These are phyloP conservation scores for Uria aalge DNA, from an alignment of 2,113 vertebrate genomes.

Conservation along the genomic window DNA sequence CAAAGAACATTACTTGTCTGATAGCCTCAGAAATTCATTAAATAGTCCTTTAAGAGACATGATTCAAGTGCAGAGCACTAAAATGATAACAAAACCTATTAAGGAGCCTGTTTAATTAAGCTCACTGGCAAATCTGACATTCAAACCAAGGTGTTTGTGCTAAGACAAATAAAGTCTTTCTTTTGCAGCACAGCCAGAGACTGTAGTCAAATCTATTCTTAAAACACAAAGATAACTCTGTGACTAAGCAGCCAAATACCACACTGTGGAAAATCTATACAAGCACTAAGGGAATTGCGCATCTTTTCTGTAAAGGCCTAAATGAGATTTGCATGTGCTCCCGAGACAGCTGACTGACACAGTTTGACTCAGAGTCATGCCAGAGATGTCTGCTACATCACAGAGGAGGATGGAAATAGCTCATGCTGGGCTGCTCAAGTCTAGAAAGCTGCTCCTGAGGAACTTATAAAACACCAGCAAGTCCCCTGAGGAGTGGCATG, in stretches of 20 bases:
- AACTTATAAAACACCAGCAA: not conserved
- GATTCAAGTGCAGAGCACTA: not conserved
- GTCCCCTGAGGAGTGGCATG: accelerated
- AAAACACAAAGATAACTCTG: not conserved
- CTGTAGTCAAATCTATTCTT: not conserved
- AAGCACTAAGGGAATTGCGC: not conserved
- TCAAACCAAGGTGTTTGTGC: not conserved
- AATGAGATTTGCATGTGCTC: not conserved
- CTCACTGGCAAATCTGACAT: not conserved
- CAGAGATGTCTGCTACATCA: not conserved
- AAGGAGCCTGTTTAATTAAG: conserved; percentile 46
- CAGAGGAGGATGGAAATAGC: not conserved
- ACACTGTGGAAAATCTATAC: conserved; percentile 16
- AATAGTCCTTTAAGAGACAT: not conserved
- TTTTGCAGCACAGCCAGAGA: not conserved
- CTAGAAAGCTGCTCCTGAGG: not conserved
- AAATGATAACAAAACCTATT: conserved; percentile 36
- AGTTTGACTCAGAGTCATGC: conserved; percentile 14
- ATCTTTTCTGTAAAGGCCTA: not conserved
- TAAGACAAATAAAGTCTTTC: conserved; percentile 10
- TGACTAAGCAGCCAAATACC: conserved; percentile 36
- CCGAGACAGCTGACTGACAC: not conserved
- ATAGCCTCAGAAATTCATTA: conserved; percentile 45
- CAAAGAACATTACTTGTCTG: conserved; percentile 36
- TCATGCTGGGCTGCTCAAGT: not conserved